Percentiles rank a stretch among this genome's conserved stretches.
phyloP scores from a whole-genome alignment of 1,140 invertebrate genomes.

The Drosophila sechellia region DNA sequence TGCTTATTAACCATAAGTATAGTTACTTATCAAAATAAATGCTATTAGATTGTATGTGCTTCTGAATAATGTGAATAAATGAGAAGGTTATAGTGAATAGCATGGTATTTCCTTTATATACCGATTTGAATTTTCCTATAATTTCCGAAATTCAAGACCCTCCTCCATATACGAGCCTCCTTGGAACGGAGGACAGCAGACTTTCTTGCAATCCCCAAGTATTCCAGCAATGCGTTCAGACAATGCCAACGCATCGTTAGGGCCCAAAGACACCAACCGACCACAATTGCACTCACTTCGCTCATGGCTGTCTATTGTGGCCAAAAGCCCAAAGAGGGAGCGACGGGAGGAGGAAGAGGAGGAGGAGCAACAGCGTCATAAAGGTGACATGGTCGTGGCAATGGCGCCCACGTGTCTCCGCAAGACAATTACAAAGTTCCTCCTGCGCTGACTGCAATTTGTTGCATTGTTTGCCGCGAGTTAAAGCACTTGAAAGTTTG shows the following conservation, averaged over 20 bases:
- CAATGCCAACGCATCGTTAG: slow-evolving; percentile 46
- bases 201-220: neutral
- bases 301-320: slow-evolving; percentile 68
- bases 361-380: slow-evolving; percentile 23
- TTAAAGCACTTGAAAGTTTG: slow-evolving; percentile 78
- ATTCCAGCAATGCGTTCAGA: slow-evolving; percentile 15
- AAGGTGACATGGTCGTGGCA: slow-evolving; percentile 48
- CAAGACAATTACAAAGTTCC: slow-evolving; percentile 80
- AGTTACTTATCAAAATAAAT: neutral
- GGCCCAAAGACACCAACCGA: neutral
- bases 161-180: neutral
- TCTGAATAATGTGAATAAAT: too few species aligned
- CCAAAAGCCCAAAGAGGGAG: slow-evolving; percentile 34
- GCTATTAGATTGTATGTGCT: neutral
- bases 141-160: slow-evolving; percentile 2
- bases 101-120: neutral
- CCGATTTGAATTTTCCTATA: neutral
- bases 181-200: neutral
- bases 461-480: slow-evolving; percentile 80
- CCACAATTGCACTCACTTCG: slow-evolving; percentile 52
- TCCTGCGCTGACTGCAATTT: slow-evolving; percentile 75
- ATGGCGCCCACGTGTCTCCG: slow-evolving; percentile 65
- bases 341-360: neutral
- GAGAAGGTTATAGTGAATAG: too few species aligned
- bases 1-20: neutral